These are phyloP conservation scores for Phrynocephalus versicolor DNA, from an alignment of 2,113 vertebrate genomes.

Conservation along the genomic window DNA sequence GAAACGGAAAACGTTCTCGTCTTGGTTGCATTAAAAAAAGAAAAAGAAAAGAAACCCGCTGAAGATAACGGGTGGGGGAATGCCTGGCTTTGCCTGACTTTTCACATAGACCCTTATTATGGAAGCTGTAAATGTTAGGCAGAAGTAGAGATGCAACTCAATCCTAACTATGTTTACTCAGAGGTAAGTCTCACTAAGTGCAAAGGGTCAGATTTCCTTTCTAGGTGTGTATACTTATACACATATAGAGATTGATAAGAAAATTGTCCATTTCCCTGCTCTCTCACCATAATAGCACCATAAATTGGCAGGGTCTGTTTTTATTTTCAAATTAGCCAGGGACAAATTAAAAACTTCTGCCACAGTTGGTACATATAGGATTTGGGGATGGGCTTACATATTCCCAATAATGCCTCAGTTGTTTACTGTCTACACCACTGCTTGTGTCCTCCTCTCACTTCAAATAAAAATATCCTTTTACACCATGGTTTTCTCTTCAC, in stretches of 20 bases:
- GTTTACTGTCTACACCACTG: not conserved
- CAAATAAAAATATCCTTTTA: not conserved
- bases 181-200: not conserved
- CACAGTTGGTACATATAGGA: not conserved
- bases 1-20: not conserved
- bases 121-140: not conserved
- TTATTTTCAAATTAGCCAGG: not conserved
- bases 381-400: not conserved
- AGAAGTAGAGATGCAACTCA: not conserved
- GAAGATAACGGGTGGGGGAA: too few species aligned
- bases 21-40: too few species aligned
- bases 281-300: accelerated
- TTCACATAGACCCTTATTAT: not conserved
- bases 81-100: too few species aligned
- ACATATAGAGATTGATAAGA: not conserved
- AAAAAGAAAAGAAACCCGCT: not conserved
- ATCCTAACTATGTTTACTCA: not conserved
- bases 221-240: not conserved
- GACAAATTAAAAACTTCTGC: not conserved
- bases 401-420: not conserved
- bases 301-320: not conserved
- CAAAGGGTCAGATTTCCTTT: not conserved
- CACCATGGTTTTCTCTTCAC: not conserved
- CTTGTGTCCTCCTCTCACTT: not conserved
- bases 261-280: not conserved